Evolutionary conservation across 1,140 invertebrate genomes (phyloP), one percentile per base, ranked within the genome.

Genomic region (Diprion similis): DNA sequence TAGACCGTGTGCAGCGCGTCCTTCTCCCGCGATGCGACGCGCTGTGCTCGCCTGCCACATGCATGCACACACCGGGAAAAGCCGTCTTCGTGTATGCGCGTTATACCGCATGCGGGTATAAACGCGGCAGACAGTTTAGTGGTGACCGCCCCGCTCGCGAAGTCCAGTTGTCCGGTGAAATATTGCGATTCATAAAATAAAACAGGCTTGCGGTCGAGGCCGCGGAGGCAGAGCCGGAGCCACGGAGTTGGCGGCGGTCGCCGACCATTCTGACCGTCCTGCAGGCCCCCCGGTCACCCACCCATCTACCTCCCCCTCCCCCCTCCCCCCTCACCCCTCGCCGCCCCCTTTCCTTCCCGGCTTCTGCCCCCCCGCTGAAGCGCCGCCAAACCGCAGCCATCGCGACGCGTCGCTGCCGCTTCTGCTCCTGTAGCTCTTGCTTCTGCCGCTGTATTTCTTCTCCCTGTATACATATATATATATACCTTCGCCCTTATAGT

Each of bases 101-200:
- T 13, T 59, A 59, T 59, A 59, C n/a, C 24, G 24, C 24, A 59
- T 17, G 51, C 51, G 51, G 11, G 24, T 37, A 37, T 37, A 37
- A 37, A 37, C 24, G 51, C 51, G 82, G 83, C 84, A 83, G 82
- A 84, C 83, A 85, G 84, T 87, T 87, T 87, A 87, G 85, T 79
- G 85, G 85, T 86, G 83, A 81, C 82, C 82, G 80, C 82, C 82
- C 80, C 81, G 79, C 81, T 77, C 81, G 81, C 68, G 72, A 17
- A 74, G 76, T 77, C 76, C 74, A 88, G 85, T 87, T 87, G 85
- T 88, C 85, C 81, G 83, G 85, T 87, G 84, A 88, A 88, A 86
- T 88, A 87, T 88, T 86, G 85, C 86, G 81, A 87, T 88, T 87
- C 86, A 87, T 88, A 87, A 88, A 88, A 88, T 88, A 87, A 88